Percentiles rank a stretch among this genome's conserved stretches.
Evolutionary conservation across 2,888 invertebrate species (phyloP).

Genomic region (Hartigia nigra): DNA sequence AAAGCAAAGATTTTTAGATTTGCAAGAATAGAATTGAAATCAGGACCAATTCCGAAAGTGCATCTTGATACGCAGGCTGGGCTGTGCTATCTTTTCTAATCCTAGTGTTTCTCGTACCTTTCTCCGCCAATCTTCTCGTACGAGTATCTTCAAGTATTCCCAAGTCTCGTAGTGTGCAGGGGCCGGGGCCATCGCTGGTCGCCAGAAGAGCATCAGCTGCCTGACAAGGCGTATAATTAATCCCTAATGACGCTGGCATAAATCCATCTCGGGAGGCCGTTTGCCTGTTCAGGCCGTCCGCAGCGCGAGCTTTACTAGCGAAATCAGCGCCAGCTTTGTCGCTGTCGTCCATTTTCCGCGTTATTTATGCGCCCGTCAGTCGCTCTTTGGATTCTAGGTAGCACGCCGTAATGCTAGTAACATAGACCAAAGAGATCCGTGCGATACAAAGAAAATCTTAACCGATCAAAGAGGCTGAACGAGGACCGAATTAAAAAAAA

Average conservation of each 20-base stretch:
- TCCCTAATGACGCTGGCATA: slow-evolving; percentile 61
- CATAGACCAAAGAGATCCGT: neutral
- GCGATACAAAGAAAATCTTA: neutral
- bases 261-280: slow-evolving; percentile 56
- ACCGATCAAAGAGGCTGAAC: neutral
- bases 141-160: slow-evolving; percentile 3
- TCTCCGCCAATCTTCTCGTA: neutral
- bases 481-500: neutral
- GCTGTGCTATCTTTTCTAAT: slow-evolving; percentile 10
- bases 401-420: neutral
- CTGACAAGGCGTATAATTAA: slow-evolving; percentile 62
- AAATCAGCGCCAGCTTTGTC: slow-evolving; percentile 57
- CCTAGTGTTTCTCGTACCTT: slow-evolving; percentile 9
- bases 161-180: neutral
- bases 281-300: slow-evolving; percentile 29
- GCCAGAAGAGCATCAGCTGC: slow-evolving; percentile 53
- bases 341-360: slow-evolving; percentile 54
- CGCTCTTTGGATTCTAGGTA: slow-evolving; percentile 5
- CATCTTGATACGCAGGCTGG: neutral
- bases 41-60: neutral
- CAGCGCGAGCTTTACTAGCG: slow-evolving; percentile 47
- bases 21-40: neutral
- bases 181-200: slow-evolving; percentile 38
- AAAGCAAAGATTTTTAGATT: neutral
- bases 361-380: slow-evolving; percentile 54